Base-by-base conservation (phyloP, 1,140 invertebrate genomes). In the Penaeus chinensis region DNA sequence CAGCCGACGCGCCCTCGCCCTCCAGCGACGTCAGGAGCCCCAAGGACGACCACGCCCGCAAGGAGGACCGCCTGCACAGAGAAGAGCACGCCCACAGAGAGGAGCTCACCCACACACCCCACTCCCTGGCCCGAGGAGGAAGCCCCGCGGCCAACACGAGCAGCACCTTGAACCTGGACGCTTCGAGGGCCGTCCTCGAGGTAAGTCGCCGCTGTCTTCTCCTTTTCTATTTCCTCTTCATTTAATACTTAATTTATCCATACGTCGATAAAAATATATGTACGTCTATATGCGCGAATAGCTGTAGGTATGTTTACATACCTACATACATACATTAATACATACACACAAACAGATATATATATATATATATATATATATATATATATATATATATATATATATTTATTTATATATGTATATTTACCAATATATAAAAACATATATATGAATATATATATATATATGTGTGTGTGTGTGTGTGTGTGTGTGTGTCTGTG, bases 131-230 rank as follows among this genome's bases (percentile, higher is more conserved):
- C 69, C 69, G 82, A 60, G 80, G 47, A 18, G 47, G 69, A 66
- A 84, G 82, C 54, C 82, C 82, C 65, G 69, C 76, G 5, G 37
- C 82, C 82, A 37, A 24, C 69, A n/a, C 82, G 66, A 81, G 79
- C 79, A 79, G n/a, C 77, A 54, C 13, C 77, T 37, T 18, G 24
- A 54, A 32, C 20, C 32, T 74, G 54, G 82, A 84, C 7, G 13
- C 69, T 11, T 20, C 82, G 19, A 66, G 69, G 47, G 37, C 66
- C 42, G n/a, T 74, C 10, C 27, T 84, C 18, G 82, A 84, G 82
- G 82, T 84, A 18, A 76, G 82, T 84, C 24, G 47, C 20, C 24
- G 42, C 42, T 76, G 42, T 3, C 7, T 19, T 76, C 13, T 7
- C 42, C 24, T 24, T 66, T 13, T 24, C 0, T 4, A 20, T 77